Evolutionary conservation across 2,888 invertebrate genomes (phyloP).

Genomic region (Patella ulyssiponensis): DNA sequence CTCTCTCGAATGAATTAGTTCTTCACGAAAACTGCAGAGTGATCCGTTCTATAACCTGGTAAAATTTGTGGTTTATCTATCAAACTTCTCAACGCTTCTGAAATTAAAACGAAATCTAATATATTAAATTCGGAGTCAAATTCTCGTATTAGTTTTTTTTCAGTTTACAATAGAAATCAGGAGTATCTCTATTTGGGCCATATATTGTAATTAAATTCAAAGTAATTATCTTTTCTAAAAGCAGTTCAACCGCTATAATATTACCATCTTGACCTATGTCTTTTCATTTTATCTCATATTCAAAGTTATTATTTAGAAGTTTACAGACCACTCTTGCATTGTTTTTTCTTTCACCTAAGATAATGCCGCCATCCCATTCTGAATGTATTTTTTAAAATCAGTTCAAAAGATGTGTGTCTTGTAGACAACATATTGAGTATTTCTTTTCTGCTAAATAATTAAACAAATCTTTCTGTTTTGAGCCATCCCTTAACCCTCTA

Average conservation of each 20-base stretch:
- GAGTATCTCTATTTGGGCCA: neutral
- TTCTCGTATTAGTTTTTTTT: too few relatives aligned
- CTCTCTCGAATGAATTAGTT: too few relatives aligned
- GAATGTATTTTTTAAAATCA: neutral
- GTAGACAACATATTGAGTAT: constrained; percentile 5
- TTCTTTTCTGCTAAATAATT: neutral
- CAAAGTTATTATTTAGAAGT: neutral
- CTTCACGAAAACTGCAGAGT: too few relatives aligned
- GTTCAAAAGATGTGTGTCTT: constrained; percentile 3
- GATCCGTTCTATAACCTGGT: too few relatives aligned
- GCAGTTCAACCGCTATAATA: neutral
- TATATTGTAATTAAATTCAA: neutral
- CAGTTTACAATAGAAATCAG: too few relatives aligned
- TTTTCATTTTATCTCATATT: neutral
- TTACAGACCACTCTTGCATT: neutral
- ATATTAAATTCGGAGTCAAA: too few relatives aligned
- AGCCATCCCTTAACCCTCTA: neutral
- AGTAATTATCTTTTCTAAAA: neutral
- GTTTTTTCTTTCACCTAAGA: neutral
- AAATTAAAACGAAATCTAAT: too few relatives aligned
- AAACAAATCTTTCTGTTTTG: neutral
- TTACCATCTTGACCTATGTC: neutral
- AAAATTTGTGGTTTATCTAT: too few relatives aligned
- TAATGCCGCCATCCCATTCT: neutral
- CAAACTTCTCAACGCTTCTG: too few relatives aligned